phyloP scores from a whole-genome alignment of 2,888 invertebrate genomes.

The Tenthredo amoena region DNA sequence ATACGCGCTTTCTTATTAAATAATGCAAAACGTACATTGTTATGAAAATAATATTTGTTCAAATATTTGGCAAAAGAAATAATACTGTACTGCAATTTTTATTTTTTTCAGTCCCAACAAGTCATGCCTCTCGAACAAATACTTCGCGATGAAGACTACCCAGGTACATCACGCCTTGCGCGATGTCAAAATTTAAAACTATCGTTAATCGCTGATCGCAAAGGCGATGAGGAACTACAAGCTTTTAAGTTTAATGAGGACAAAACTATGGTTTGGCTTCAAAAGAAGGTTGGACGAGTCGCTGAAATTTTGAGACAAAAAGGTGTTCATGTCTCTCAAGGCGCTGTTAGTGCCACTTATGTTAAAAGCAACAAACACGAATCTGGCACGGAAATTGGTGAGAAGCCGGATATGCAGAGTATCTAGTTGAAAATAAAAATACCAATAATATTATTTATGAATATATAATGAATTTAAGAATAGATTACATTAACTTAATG shows the following conservation, averaged over 20 bases:
- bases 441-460: neutral
- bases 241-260: constrained; percentile 92
- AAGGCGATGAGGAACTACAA: constrained; percentile 85
- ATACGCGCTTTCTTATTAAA: constrained; percentile 50
- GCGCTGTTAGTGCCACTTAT: constrained; percentile 89
- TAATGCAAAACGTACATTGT: neutral
- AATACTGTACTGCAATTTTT: neutral
- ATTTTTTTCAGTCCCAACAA: constrained; percentile 77
- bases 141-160: constrained; percentile 84
- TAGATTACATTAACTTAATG: neutral
- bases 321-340: constrained; percentile 87
- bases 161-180: constrained; percentile 81
- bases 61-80: neutral
- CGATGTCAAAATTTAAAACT: constrained; percentile 81
- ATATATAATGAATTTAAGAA: neutral
- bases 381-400: constrained; percentile 81
- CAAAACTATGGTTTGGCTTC: constrained; percentile 87
- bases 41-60: neutral
- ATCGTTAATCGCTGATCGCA: constrained; percentile 84
- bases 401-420: constrained; percentile 48
- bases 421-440: neutral
- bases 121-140: constrained; percentile 88
- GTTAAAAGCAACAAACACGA: constrained; percentile 83
- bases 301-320: constrained; percentile 84
- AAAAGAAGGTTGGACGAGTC: constrained; percentile 85